phyloP scores from a whole-genome alignment of 2,888 invertebrate genomes.

The Hylaea fasciaria region DNA sequence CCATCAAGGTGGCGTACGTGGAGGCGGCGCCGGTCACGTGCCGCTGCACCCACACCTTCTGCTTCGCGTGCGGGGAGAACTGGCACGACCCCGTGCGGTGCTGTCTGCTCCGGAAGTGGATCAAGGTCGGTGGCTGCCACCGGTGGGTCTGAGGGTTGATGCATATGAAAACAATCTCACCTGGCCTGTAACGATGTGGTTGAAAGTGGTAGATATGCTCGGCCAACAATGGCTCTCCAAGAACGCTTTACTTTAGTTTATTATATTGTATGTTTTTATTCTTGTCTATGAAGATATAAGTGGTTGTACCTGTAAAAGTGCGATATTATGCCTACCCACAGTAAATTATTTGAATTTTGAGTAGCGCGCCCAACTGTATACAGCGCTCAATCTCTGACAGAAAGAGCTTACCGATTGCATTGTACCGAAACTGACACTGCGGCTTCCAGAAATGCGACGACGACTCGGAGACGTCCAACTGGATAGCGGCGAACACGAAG shows the following conservation, averaged over 20 bases:
- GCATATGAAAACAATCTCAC: too few relatives aligned
- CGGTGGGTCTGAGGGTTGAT: not conserved
- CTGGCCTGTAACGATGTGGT: too few relatives aligned
- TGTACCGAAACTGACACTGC: not conserved
- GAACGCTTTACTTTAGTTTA: too few relatives aligned
- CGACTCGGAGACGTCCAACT: conserved; percentile 99
- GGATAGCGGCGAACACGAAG: conserved; percentile 99
- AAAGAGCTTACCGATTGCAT: not conserved
- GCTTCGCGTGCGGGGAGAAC: conserved; percentile 98
- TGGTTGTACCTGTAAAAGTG: too few relatives aligned
- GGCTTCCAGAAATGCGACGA: conserved; percentile 94
- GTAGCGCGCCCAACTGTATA: too few relatives aligned
- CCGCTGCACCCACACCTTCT: conserved; percentile 96
- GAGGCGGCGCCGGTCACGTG: conserved; percentile 97
- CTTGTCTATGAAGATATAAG: too few relatives aligned
- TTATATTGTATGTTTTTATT: too few relatives aligned
- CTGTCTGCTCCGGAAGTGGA: conserved; percentile 96
- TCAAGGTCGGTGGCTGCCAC: conserved; percentile 84
- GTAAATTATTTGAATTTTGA: too few relatives aligned
- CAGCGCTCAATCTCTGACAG: too few relatives aligned
- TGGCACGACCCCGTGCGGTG: conserved; percentile 99
- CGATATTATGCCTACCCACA: too few relatives aligned
- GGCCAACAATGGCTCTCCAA: too few relatives aligned
- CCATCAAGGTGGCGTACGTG: conserved; percentile 95
- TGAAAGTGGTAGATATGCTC: too few relatives aligned